A percentile compares a stretch with the other conserved stretches of the same genome.
Conservation (phyloP, 2,888 invertebrate genomes). For the Nomada hirtipes region DNA sequence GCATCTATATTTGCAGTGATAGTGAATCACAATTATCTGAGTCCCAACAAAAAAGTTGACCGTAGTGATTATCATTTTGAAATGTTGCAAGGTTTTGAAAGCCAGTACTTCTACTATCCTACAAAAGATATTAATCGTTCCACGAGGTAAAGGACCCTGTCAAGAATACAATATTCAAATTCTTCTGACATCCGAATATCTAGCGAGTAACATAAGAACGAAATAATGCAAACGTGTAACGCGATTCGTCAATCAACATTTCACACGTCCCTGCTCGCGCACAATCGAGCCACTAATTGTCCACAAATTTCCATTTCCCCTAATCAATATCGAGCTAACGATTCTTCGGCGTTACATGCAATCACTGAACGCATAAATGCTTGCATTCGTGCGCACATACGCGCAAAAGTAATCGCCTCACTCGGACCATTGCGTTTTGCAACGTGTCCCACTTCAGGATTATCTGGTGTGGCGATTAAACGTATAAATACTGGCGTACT, state of each 20-base stretch:
- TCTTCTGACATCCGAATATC: background rate
- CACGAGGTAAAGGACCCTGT: background rate
- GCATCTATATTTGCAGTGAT: too few species aligned
- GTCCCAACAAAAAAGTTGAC: too few species aligned
- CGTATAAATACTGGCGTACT: conserved; percentile 40
- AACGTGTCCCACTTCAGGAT: background rate
- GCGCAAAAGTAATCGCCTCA: conserved; percentile 10
- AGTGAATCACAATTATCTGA: too few species aligned
- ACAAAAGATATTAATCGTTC: too few species aligned
- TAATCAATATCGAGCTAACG: conserved; percentile 14
- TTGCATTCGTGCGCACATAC: background rate
- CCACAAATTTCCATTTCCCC: conserved; percentile 4
- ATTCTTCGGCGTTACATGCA: background rate
- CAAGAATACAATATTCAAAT: too few species aligned
- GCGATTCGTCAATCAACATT: conserved; percentile 8
- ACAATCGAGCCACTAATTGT: conserved; percentile 11
- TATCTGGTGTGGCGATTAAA: conserved; percentile 25
- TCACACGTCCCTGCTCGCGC: conserved; percentile 1
- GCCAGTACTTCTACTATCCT: too few species aligned
- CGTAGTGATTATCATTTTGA: too few species aligned
- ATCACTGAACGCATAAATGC: background rate
- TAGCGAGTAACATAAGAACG: background rate
- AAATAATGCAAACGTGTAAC: background rate
- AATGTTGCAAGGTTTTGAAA: too few species aligned
- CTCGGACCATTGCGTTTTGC: background rate